Base-by-base conservation (phyloP, 30 jellyfish, hydroid and myxozoan species). In the Haliclystus octoradiatus region DNA sequence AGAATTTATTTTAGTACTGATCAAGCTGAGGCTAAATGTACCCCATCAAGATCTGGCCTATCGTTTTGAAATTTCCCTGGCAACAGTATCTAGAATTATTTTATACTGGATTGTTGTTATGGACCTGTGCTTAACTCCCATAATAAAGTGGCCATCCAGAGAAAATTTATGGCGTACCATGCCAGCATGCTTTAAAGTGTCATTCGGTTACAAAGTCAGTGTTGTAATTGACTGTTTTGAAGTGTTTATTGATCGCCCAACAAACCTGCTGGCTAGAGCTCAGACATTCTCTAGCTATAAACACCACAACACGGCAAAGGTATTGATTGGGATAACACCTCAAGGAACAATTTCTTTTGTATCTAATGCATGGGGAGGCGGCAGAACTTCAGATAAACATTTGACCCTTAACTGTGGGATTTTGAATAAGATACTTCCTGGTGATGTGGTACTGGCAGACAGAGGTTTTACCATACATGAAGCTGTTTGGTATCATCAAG, bases 321-420 rank as follows among this genome's bases (percentile, higher is more conserved):
- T 64, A 64, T 69, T 63, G 70, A n/a, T n/a, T n/a, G n/a, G n/a
- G n/a, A n/a, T n/a, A n/a, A n/a, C n/a, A n/a, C n/a, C n/a, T n/a
- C n/a, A n/a, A n/a, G n/a, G n/a, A n/a, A n/a, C n/a, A n/a, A n/a
- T n/a, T n/a, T n/a, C n/a, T n/a, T n/a, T n/a, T 67, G 76, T 77
- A 50, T 67, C 76, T 22, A 70, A 67, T 31, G 82, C 76, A 65
- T 67, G 79, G 79, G 83, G 92, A 5, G n/a, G n/a, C n/a, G 92
- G 78, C 3, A 23, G 92, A 28, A 77, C 91, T 12, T 52, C 82
- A 29, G 91, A 68, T 64, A 46, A 26, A 26, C 50, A 31, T 49
- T 24, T 78, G 4, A 57, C 92, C 3, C 51, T 27, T 1, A 65
- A 49, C 28, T 52, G 73, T 72, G 82, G 82, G 66, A 52, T 72